Base-by-base conservation (phyloP, 2,797 vertebrate genomes). In the Rhinichthys osculus region DNA sequence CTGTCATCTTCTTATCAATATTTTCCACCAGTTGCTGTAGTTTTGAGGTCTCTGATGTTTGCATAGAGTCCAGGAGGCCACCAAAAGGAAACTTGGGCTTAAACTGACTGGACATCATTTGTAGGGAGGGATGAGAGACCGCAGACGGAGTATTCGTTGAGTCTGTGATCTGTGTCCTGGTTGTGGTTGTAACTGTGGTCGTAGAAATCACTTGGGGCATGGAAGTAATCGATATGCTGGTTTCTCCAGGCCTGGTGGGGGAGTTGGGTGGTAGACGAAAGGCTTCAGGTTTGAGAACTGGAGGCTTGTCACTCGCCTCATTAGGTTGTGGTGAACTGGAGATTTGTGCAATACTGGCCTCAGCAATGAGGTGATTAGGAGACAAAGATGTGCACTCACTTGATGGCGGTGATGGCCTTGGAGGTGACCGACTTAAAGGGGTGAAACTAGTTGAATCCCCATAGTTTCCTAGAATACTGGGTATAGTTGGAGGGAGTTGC, bases 1-100 rank as follows among this genome's bases (percentile, higher is more conserved):
- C 98, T 1, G 98, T 97, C 97, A 99, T 98, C 94, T 99, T 99
- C 94, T 99, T 99, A 93, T 99, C 98, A 88, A 99, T 99, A 92
- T 99, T 99, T 93, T 99, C 98, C 78, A 99, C 98, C 86, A 99
- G 93, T 92, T 99, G 98, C 94, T 99, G 98, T 80, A 99, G 93
- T 91, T 99, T 99, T 88, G 98, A 99, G 91, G 98, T 99, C 94
- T 99, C 98, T 79, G 98, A 99, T 0, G 98, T 99, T 97, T 99
- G 98, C 98, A 99, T 99, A 95, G 98, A 99, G 95, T 99, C 98
- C 62, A 99, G 95, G 89, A 99, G 97, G 91, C 98, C 98, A 23
- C 98, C 98, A 4, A 99, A 99, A 6, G 98, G 98, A 91, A 99
- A 99, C 91, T 98, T 99, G 83, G 98, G 98, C 92, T 98, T 99